These are phyloP conservation scores for Semibalanus balanoides DNA, from an alignment of 1,140 invertebrate genomes.

Conservation along the genomic window DNA sequence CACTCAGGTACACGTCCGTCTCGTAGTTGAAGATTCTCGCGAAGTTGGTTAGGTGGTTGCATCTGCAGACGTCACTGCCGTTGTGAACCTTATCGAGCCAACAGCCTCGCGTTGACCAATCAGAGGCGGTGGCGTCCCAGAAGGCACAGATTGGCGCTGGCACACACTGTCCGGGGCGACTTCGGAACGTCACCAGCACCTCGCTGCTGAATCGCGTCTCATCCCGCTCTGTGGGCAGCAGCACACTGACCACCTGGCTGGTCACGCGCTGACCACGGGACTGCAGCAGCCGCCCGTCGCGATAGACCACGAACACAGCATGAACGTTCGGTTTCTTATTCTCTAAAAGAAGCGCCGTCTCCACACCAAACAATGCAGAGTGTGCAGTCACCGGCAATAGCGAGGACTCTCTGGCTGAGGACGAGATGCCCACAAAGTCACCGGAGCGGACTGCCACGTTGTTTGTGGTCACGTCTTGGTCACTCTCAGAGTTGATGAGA, in stretches of 20 bases:
- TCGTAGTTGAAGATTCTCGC: conserved; percentile 22
- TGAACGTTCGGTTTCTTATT: neutral
- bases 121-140: neutral
- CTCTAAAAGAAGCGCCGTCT: neutral
- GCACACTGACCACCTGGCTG: neutral
- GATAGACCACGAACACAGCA: neutral
- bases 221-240: neutral
- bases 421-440: neutral
- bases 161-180: neutral
- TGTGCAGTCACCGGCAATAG: too few relatives aligned
- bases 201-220: neutral
- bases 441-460: neutral
- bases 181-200: neutral
- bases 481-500: neutral
- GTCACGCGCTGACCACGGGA: neutral
- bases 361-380: neutral
- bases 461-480: neutral
- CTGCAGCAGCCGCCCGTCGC: neutral
- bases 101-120: neutral
- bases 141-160: neutral
- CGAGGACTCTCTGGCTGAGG: neutral
- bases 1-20: conserved; percentile 8
- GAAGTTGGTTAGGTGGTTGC: conserved; percentile 22
- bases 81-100: neutral
- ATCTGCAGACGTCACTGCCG: conserved; percentile 16